Evolutionary conservation across 2,888 invertebrate species (phyloP), one percentile per base, ranked within the genome.

Genomic region (Apotomis capreana): DNA sequence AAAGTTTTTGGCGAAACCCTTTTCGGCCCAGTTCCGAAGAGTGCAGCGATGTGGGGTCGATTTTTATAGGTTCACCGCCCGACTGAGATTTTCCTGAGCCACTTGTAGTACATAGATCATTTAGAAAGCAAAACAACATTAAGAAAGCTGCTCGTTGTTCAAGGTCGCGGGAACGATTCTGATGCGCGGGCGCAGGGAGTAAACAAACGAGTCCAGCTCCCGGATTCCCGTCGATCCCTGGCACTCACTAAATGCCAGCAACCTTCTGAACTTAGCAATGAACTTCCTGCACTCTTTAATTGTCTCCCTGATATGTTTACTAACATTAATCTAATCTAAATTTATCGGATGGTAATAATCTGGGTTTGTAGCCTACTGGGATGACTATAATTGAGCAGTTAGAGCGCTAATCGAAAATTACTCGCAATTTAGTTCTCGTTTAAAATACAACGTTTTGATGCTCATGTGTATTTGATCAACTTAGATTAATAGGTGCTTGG

Each of bases 251-350:
- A 86, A 84, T 84, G 84, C 85, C 85, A 85, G 82, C 83, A 84
- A 82, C 80, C 84, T 79, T 75, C 78, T 90, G 89, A 90, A 88
- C 90, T 91, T 90, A 88, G 88, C 91, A 91, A 89, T 91, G 90
- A 91, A 90, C 91, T 91, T 89, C 84, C 81, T 79, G 81, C 76
- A 85, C 80, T 85, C 84, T 86, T 85, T 84, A 79, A 84, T 83
- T 86, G 83, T 84, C 80, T 85, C 84, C 81, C 77, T 78, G 75
- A 74, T 76, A 78, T 89, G 89, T 90, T 89, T 89, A 89, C 89
- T 87, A 90, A 90, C 90, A 89, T 86, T 81, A 84, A 88, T 88
- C 85, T 81, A 81, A 80, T 81, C 82, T 86, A 85, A 84, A 85
- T 86, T 81, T 81, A 81, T 76, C 77, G 70, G 76, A 74, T 79